Evolutionary conservation across 1,140 invertebrate species (phyloP).

Genomic region (Teleogryllus occipitalis): DNA sequence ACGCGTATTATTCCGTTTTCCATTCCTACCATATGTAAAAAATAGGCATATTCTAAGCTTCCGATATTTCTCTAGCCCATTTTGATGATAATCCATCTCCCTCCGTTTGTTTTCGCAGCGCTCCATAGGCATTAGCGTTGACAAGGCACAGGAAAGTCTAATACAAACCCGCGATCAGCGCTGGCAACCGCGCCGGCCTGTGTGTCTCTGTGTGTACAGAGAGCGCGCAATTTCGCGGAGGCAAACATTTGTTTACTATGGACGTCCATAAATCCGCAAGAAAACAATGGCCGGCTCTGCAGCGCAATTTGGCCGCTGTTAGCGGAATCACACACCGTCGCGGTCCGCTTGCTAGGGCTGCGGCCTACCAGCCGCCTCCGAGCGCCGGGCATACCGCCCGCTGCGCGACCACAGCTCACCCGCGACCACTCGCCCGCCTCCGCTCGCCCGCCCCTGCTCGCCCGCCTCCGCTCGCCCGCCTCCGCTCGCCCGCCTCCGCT

Average conservation of each 20-base stretch:
- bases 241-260: constrained; percentile 1
- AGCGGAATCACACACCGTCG: not conserved
- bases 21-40: not conserved
- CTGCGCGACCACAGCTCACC: too few relatives aligned
- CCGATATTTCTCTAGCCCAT: not conserved
- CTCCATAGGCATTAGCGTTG: not conserved
- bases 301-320: not conserved
- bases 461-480: too few relatives aligned
- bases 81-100: not conserved
- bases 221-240: not conserved
- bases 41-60: not conserved
- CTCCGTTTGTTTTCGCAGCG: not conserved
- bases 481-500: too few relatives aligned
- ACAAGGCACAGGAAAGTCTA: not conserved
- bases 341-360: not conserved
- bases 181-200: not conserved
- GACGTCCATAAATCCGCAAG: not conserved
- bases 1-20: too few relatives aligned
- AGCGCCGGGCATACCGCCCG: not conserved
- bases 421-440: too few relatives aligned
- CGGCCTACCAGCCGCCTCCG: not conserved
- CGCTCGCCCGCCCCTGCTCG: too few relatives aligned
- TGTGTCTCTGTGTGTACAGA: not conserved
- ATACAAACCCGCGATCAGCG: not conserved
- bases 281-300: not conserved